Evolutionary conservation across 2,888 invertebrate genomes (phyloP).

Genomic region (Spicauda simplicius): DNA sequence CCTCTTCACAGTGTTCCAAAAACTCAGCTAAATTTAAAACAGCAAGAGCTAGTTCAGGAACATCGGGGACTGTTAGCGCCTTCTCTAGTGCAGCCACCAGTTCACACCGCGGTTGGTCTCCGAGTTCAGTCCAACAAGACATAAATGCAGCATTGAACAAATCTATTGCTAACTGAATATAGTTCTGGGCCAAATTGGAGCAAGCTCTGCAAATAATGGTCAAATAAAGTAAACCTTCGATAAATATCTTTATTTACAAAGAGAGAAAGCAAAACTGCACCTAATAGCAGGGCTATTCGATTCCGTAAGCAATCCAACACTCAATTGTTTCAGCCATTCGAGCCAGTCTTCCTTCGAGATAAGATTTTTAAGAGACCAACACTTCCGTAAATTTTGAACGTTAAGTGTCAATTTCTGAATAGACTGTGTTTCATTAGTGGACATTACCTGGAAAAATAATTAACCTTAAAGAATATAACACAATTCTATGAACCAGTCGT

Average conservation of each 20-base stretch:
- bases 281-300: slow-evolving; percentile 97
- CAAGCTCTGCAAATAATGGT: slow-evolving; percentile 88
- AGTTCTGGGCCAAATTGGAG: slow-evolving; percentile 95
- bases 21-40: slow-evolving; percentile 99
- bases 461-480: neutral
- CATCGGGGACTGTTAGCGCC: slow-evolving; percentile 95
- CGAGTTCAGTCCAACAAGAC: slow-evolving; percentile 98
- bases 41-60: slow-evolving; percentile 97
- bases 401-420: slow-evolving; percentile 93
- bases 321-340: slow-evolving; percentile 96
- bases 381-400: slow-evolving; percentile 92
- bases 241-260: neutral
- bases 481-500: no score
- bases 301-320: slow-evolving; percentile 96
- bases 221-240: neutral
- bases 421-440: slow-evolving; percentile 79
- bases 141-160: slow-evolving; percentile 99
- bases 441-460: slow-evolving; percentile 59
- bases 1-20: slow-evolving; percentile 99
- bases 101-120: slow-evolving; percentile 92
- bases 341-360: slow-evolving; percentile 99
- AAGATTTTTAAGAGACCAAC: slow-evolving; percentile 94
- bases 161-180: slow-evolving; percentile 96
- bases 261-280: slow-evolving; percentile 51
- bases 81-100: slow-evolving; percentile 93